Conservation (phyloP, 2,113 vertebrate genomes). For the Candoia aspera region DNA sequence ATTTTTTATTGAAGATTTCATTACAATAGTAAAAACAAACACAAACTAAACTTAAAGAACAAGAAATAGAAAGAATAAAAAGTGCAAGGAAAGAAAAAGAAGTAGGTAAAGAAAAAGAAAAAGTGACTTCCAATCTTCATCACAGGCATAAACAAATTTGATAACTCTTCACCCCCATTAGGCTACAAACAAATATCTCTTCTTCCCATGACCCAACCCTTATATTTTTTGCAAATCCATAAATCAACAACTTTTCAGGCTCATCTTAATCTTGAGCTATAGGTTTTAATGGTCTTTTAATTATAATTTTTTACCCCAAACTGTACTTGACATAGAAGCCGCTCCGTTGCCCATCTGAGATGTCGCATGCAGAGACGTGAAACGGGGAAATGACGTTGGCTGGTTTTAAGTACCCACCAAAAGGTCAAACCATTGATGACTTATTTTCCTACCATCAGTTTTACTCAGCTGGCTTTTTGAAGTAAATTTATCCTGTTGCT, state of each 20-base stretch:
- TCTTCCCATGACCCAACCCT: no score
- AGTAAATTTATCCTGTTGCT: conserved; percentile 55
- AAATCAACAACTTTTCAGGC: neutral
- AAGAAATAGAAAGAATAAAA: no score
- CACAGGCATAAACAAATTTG: no score
- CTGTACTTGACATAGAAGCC: conserved; percentile 71
- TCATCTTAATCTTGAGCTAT: conserved; percentile 75
- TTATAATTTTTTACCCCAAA: conserved; percentile 34
- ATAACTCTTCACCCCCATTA: no score
- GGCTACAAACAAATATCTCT: no score
- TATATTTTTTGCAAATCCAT: no score
- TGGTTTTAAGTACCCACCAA: conserved; percentile 67
- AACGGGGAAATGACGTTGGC: conserved; percentile 61
- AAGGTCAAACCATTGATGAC: conserved; percentile 58
- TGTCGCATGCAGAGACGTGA: conserved; percentile 51
- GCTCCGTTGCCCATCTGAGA: conserved; percentile 67
- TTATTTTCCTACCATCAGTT: conserved; percentile 52
- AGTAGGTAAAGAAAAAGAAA: no score
- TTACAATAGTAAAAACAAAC: no score
- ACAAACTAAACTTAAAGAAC: no score
- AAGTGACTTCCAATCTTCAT: no score
- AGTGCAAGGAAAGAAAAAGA: no score
- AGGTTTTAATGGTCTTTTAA: conserved; percentile 65
- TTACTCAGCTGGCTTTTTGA: conserved; percentile 57
- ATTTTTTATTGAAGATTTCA: no score